Percentiles rank a stretch among this genome's conserved stretches.
Evolutionary conservation across 1,140 invertebrate genomes (phyloP).

Genomic region (Zaprionus camerounensis): DNA sequence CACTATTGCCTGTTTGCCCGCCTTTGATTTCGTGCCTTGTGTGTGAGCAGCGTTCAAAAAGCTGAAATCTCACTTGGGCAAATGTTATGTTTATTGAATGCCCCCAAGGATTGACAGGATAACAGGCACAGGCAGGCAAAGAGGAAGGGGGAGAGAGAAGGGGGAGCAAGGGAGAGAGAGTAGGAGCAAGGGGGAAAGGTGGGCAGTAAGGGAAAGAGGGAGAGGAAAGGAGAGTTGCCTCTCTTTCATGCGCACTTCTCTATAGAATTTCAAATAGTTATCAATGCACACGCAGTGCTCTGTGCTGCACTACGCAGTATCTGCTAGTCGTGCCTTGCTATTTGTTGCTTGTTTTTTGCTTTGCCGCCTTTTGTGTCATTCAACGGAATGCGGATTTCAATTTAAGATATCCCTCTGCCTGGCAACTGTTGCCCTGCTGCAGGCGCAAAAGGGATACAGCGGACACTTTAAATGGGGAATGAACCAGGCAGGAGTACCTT

Average conservation of each 20-base stretch:
- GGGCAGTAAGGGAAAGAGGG: too few species aligned
- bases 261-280: background rate
- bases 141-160: background rate
- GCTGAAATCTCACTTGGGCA: background rate
- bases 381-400: constrained; percentile 74
- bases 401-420: constrained; percentile 61
- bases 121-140: background rate
- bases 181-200: background rate
- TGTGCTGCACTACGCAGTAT: background rate
- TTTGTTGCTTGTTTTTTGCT: background rate
- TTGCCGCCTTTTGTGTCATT: constrained; percentile 38
- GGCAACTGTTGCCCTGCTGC: constrained; percentile 59
- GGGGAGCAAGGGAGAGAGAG: background rate
- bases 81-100: constrained; percentile 70
- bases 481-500: background rate
- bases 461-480: constrained; percentile 10
- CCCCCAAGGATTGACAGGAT: constrained; percentile 22
- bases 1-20: constrained; percentile 7
- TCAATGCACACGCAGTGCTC: background rate
- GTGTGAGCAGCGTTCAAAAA: background rate
- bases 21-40: constrained; percentile 44
- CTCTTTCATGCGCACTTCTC: too few species aligned
- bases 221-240: too few species aligned
- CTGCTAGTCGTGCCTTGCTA: background rate
- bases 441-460: background rate